A percentile compares a stretch with the other conserved stretches of the same genome.
Conservation (phyloP, 2,888 invertebrate genomes). For the Tetanocera ferruginea region DNA sequence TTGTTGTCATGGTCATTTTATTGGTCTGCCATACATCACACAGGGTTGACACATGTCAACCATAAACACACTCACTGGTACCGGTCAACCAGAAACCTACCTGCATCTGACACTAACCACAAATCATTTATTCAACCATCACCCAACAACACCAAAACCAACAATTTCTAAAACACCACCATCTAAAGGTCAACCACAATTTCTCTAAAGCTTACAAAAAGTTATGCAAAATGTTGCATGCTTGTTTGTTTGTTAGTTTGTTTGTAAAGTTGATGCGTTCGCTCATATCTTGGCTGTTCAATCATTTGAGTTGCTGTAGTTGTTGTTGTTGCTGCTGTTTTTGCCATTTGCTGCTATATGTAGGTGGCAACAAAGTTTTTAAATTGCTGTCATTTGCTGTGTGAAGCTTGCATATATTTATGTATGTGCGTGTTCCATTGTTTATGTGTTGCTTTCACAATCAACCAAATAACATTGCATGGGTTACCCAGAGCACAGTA, state of each 20-base stretch:
- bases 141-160: not conserved
- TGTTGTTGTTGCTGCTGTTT: constrained; percentile 7
- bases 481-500: not conserved
- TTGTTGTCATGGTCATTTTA: constrained; percentile 10
- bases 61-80: not conserved
- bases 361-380: constrained; percentile 3
- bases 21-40: not conserved
- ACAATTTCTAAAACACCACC: too few relatives aligned
- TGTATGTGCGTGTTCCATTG: not conserved
- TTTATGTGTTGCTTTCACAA: not conserved
- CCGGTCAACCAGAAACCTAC: not conserved
- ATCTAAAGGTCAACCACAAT: not conserved
- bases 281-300: constrained; percentile 9
- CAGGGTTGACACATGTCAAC: constrained; percentile 18
- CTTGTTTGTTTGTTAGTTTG: constrained; percentile 28
- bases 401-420: not conserved
- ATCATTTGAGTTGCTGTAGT: not conserved
- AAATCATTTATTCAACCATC: too few relatives aligned
- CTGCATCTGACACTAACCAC: too few relatives aligned
- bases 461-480: not conserved
- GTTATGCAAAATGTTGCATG: constrained; percentile 3
- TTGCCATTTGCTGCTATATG: not conserved
- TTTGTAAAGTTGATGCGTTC: constrained; percentile 5
- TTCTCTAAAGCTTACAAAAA: not conserved
- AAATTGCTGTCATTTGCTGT: constrained; percentile 24